Base-by-base conservation (phyloP, 2,888 invertebrate species). In the Eurytoma adleriae region DNA sequence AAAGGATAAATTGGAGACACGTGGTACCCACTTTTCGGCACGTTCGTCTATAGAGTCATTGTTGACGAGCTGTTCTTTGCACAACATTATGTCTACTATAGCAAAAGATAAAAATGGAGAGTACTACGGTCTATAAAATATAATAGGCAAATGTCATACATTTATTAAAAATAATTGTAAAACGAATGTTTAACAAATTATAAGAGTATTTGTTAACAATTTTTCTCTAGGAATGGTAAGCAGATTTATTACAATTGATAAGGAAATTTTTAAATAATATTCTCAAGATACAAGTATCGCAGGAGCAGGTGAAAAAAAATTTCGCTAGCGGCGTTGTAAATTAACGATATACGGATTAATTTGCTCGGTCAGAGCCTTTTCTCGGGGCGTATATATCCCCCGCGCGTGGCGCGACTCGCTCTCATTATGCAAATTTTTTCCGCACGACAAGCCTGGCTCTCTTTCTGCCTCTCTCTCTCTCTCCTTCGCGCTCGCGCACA, bases 361-460 rank as follows among this genome's bases (percentile, higher is more conserved):
- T 70, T 30, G 18, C 27, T 18, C 40, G 71, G 16, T 61, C 20
- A 72, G 54, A 72, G 54, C 78, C 67, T 78, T 78, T 77, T 61
- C 54, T 61, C 40, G 40, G 40, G 40, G 40, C 40, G 59, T 20
- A 3, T 18, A 30, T 14, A 50, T 18, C 74, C 27, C 56, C 27
- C 57, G 56, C 16, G 52, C 20, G 52, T 30, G 50, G 67, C 59
- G 68, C 52, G 40, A 40, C 40, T 40, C 40, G 40, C 61, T 68
- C 68, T 79, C 78, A 79, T 79, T 79, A 79, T 73, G 73, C 54
- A 71, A 72, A 73, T 68, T 61, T 61, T 27, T 7, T 5, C 56
- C 52, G 72, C 68, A 61, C 72, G 68, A 68, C 61, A 61, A 52
- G 18, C 62, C 3, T 14, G 7, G 50, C 62, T 40, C 40, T 40